Conservation (phyloP, 2,113 vertebrate genomes). For the Tychaedon coryphoeus region DNA sequence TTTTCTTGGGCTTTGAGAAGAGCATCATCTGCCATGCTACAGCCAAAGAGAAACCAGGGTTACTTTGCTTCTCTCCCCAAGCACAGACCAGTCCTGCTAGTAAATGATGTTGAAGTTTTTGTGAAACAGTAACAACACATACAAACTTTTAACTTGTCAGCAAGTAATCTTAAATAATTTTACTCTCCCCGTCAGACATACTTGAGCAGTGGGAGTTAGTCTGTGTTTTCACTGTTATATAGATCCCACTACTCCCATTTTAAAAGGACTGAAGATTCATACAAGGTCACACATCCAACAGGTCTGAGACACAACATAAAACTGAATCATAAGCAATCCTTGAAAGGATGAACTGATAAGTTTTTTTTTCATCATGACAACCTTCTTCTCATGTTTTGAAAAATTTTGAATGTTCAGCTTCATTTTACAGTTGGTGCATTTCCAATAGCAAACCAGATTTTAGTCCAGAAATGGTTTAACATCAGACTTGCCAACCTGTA, state of each 20-base stretch:
- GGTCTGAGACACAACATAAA: neutral
- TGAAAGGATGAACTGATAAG: neutral
- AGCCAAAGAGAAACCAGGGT: neutral
- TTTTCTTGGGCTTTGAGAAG: neutral
- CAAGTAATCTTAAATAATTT: neutral
- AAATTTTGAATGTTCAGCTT: neutral
- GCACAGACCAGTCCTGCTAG: neutral
- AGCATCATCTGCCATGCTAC: fast-evolving
- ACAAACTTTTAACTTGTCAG: neutral
- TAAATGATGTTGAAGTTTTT: neutral
- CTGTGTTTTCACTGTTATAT: neutral
- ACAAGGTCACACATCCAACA: neutral
- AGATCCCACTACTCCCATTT: neutral
- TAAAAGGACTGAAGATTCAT: neutral
- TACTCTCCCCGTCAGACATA: neutral
- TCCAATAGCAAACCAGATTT: neutral
- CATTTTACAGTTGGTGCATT: neutral
- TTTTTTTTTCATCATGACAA: neutral
- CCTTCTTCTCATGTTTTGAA: neutral
- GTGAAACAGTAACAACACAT: neutral
- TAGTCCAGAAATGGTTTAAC: neutral
- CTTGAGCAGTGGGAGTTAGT: neutral
- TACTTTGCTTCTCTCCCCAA: neutral
- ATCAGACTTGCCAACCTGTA: neutral
- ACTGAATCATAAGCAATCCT: neutral